phyloP scores from a whole-genome alignment of 2,888 invertebrate genomes.

The Cephus pulcher region DNA sequence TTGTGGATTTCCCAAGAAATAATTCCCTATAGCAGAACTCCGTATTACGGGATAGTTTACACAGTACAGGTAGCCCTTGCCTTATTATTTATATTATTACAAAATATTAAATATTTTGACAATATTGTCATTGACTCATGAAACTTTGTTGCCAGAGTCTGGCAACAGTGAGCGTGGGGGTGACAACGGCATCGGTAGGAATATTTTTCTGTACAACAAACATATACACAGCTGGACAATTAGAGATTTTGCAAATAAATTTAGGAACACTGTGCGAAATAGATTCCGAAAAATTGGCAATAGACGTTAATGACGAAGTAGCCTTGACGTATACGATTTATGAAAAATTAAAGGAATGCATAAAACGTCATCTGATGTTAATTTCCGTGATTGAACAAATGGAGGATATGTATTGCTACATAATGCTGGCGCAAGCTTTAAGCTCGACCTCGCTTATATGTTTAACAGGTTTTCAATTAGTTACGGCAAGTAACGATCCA shows the following conservation, averaged over 20 bases:
- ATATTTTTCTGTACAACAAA: slow-evolving; percentile 42
- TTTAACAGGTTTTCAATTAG: not conserved
- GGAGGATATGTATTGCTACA: not conserved
- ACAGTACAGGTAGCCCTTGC: slow-evolving; percentile 27
- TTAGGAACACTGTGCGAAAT: not conserved
- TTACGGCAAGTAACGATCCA: not conserved
- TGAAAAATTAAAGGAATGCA: not conserved
- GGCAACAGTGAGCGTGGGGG: slow-evolving; percentile 36
- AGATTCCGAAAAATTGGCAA: not conserved
- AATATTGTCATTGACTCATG: not conserved
- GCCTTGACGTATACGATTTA: not conserved
- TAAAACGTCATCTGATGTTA: not conserved
- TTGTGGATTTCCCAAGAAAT: slow-evolving; percentile 28
- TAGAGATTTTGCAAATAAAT: slow-evolving; percentile 32
- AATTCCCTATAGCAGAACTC: slow-evolving; percentile 30
- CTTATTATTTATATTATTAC: not conserved
- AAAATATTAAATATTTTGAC: no score
- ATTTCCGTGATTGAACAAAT: not conserved
- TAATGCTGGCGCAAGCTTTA: not conserved
- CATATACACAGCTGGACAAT: slow-evolving; percentile 40
- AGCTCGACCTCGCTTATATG: not conserved
- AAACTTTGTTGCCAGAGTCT: slow-evolving; percentile 26
- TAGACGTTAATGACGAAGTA: not conserved
- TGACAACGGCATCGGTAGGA: slow-evolving; percentile 42
- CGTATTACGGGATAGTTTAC: slow-evolving; percentile 39